Conservation (phyloP, 2,797 vertebrate genomes). For the Phrynocephalus guinanensis region DNA sequence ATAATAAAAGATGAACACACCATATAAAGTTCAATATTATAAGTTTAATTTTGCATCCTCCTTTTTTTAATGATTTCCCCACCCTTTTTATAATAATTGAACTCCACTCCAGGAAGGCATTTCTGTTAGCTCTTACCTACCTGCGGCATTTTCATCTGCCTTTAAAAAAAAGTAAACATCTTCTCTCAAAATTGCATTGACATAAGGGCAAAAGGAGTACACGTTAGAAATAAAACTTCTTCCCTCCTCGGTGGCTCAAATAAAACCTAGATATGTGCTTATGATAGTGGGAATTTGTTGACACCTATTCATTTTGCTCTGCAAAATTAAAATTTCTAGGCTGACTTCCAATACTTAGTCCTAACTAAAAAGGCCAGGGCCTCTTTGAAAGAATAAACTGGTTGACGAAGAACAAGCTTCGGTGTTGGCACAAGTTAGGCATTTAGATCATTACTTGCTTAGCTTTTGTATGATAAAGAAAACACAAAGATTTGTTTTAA, state of each 20-base stretch:
- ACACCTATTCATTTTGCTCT: not conserved
- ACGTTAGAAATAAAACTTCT: too few relatives aligned
- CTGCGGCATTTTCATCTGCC: not conserved
- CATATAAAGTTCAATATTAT: not conserved
- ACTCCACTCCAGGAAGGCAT: not conserved
- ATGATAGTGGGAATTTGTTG: not conserved
- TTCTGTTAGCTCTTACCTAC: constrained; percentile 9
- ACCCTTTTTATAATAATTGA: not conserved
- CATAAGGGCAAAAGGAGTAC: not conserved
- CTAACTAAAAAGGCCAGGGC: not conserved
- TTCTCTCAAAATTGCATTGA: not conserved
- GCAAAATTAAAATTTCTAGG: not conserved
- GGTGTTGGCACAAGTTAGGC: too few relatives aligned
- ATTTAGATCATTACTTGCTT: too few relatives aligned
- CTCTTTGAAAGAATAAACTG: not conserved
- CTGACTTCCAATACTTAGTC: too few relatives aligned
- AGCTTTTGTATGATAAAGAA: too few relatives aligned
- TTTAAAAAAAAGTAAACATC: not conserved
- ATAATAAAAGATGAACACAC: not conserved
- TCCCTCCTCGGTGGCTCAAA: not conserved
- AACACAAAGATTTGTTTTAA: too few relatives aligned
- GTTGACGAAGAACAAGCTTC: not conserved
- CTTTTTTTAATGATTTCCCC: not conserved
- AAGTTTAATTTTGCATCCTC: not conserved
- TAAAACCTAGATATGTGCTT: not conserved